phyloP scores from a whole-genome alignment of 2,113 vertebrate genomes.

The Amazona guildingii region DNA sequence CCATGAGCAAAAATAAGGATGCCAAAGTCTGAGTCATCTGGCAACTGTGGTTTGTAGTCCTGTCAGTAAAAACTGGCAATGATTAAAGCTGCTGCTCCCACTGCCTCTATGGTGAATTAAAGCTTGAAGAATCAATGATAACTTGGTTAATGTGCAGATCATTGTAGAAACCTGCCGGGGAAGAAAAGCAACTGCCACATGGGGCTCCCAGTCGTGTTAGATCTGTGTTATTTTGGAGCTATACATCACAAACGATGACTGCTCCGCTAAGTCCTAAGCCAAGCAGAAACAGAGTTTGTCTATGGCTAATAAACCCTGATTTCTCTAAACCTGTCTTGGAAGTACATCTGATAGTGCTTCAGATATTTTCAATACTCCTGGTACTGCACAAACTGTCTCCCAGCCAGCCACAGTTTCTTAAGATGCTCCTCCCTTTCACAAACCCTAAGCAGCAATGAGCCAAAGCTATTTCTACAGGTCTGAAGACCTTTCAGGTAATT shows the following conservation, averaged over 20 bases:
- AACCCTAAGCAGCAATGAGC: neutral
- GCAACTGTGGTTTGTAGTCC: slow-evolving; percentile 29
- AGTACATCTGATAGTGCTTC: neutral
- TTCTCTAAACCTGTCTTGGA: neutral
- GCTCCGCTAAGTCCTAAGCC: neutral
- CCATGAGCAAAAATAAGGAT: slow-evolving; percentile 19
- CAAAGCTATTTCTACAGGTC: neutral
- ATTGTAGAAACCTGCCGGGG: slow-evolving; percentile 20
- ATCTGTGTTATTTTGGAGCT: slow-evolving; percentile 15
- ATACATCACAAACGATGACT: slow-evolving; percentile 11
- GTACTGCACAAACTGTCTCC: neutral
- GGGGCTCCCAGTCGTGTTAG: neutral
- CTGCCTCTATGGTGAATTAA: slow-evolving; percentile 30
- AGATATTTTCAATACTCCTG: neutral
- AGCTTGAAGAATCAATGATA: slow-evolving; percentile 25
- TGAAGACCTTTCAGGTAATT: neutral
- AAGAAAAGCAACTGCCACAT: slow-evolving; percentile 20
- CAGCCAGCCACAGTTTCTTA: neutral
- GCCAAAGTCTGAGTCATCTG: slow-evolving; percentile 61
- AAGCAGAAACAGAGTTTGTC: slow-evolving; percentile 20
- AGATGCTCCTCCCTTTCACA: neutral
- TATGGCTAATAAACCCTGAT: neutral
- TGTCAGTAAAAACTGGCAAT: slow-evolving; percentile 57
- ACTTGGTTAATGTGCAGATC: slow-evolving; percentile 33
- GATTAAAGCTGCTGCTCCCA: slow-evolving; percentile 39